These are phyloP conservation scores for Melitaea athalia DNA, from an alignment of 2,888 invertebrate species.

Conservation along the genomic window DNA sequence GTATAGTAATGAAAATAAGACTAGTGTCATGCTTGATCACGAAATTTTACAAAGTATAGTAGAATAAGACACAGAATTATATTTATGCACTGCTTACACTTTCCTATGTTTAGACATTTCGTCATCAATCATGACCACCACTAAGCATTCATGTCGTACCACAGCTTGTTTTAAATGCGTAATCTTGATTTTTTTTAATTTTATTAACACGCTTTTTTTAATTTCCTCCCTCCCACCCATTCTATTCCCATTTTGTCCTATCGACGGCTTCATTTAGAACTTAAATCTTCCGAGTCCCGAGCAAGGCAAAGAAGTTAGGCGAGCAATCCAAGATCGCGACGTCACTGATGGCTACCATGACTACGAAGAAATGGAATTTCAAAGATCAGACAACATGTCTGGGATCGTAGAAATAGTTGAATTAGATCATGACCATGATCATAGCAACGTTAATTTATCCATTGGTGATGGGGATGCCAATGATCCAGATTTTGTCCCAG, in stretches of 20 bases:
- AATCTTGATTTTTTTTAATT: slow-evolving; percentile 59
- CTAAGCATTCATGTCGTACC: slow-evolving; percentile 50
- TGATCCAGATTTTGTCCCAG: slow-evolving; percentile 68
- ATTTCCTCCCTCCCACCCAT: slow-evolving; percentile 70
- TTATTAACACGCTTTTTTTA: slow-evolving; percentile 84
- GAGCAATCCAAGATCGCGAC: slow-evolving; percentile 60
- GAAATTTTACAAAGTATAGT: slow-evolving; percentile 29
- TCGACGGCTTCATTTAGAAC: slow-evolving; percentile 70
- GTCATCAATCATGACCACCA: slow-evolving; percentile 65
- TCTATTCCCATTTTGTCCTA: slow-evolving; percentile 66
- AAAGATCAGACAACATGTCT: slow-evolving; percentile 53
- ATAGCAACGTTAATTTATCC: slow-evolving; percentile 44
- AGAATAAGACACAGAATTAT: slow-evolving; percentile 8
- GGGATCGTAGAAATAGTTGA: slow-evolving; percentile 71
- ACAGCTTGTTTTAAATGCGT: slow-evolving; percentile 63
- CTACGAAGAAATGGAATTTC: slow-evolving; percentile 67
- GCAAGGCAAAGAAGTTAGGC: slow-evolving; percentile 53
- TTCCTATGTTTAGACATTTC: slow-evolving; percentile 17
- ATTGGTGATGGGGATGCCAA: slow-evolving; percentile 54
- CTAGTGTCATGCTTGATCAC: slow-evolving; percentile 74
- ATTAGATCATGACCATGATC: slow-evolving; percentile 57
- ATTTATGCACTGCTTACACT: slow-evolving; percentile 29
- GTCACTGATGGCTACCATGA: slow-evolving; percentile 63
- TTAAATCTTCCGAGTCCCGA: slow-evolving; percentile 75
- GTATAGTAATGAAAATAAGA: slow-evolving; percentile 36